Evolutionary conservation across 2,797 vertebrate species (phyloP), one percentile per base, ranked within the genome.

Genomic region (Macropodus opercularis): DNA sequence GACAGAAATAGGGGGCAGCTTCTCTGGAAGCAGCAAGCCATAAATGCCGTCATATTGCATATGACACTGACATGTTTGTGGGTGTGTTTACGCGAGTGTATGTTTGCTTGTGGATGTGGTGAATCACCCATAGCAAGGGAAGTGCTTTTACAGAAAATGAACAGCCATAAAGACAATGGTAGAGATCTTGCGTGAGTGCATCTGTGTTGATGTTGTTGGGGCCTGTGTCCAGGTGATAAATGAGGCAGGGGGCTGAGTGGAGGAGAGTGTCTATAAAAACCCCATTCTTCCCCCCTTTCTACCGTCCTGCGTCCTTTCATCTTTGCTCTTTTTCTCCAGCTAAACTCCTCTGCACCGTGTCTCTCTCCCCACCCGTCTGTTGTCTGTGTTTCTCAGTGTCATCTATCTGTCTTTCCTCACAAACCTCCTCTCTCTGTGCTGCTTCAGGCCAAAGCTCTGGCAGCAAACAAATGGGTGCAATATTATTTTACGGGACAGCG

Each of bases 111-210:
- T 50, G 74, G 19, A 55, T 69, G 49, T 21, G 39, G 35, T 58
- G 75, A 77, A 72, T 83, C 72, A 83, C 62, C 68, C 51, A 53
- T 36, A 31, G 67, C 36, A 48, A 67, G 74, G 41, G 19, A 80
- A 87, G 75, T 79, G 86, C 80, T 87, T 87, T 89, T 86, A 87
- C 66, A 6, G 76, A 69, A 83, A 75, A 72, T 69, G 68, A 79
- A 64, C 54, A 57, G 24, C 74, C 70, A 79, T 88, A 87, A 89
- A 86, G 73, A 85, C 81, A 80, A 75, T 65, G 36, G 61, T 57
- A 43, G 63, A 43, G 39, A 52, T 55, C 15, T 43, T 34, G 67
- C 41, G 51, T 59, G 72, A 51, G 66, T 75, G 60, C 55, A 34
- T 49, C 9, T 64, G 48, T 63, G 49, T 53, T 42, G 64, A 24